These are phyloP conservation scores for Cryptocephalus primarius DNA, from an alignment of 2,888 invertebrate genomes.

Conservation along the genomic window DNA sequence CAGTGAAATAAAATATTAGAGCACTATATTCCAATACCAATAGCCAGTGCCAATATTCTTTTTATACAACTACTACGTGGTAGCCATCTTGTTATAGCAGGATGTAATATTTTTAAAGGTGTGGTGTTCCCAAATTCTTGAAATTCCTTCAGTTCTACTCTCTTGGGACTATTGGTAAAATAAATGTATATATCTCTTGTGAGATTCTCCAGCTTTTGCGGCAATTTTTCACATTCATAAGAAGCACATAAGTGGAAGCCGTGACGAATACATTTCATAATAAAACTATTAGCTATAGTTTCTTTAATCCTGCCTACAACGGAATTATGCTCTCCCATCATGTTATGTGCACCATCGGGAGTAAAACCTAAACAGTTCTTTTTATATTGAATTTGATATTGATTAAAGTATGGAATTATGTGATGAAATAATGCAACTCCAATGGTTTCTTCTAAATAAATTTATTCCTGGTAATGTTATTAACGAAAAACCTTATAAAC, in stretches of 20 bases:
- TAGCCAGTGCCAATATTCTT: too few species aligned
- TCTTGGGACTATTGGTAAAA: slow-evolving; percentile 1
- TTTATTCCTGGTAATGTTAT: too few species aligned
- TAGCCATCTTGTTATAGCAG: too few species aligned
- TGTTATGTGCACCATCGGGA: slow-evolving; percentile 24
- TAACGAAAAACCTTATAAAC: too few species aligned
- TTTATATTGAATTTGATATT: slow-evolving; percentile 1
- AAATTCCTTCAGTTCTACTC: too few species aligned
- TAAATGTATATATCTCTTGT: slow-evolving; percentile 6
- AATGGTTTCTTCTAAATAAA: too few species aligned
- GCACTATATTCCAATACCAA: too few species aligned
- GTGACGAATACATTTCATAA: slow-evolving; percentile 21
- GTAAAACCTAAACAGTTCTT: slow-evolving; percentile 25
- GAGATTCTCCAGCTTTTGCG: slow-evolving; percentile 3
- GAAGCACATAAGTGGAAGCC: slow-evolving; percentile 15
- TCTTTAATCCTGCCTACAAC: slow-evolving; percentile 20
- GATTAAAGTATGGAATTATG: background rate
- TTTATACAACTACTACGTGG: too few species aligned
- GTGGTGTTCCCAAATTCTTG: too few species aligned
- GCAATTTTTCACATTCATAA: slow-evolving; percentile 10
- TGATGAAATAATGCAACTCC: background rate
- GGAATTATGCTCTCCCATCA: slow-evolving; percentile 23
- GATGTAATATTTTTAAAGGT: too few species aligned
- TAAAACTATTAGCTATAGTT: slow-evolving; percentile 18
- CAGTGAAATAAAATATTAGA: too few species aligned